Percentiles rank a stretch among this genome's conserved stretches.
Conservation (phyloP, 2,797 vertebrate species). For the Kryptolebias ocellatus region DNA sequence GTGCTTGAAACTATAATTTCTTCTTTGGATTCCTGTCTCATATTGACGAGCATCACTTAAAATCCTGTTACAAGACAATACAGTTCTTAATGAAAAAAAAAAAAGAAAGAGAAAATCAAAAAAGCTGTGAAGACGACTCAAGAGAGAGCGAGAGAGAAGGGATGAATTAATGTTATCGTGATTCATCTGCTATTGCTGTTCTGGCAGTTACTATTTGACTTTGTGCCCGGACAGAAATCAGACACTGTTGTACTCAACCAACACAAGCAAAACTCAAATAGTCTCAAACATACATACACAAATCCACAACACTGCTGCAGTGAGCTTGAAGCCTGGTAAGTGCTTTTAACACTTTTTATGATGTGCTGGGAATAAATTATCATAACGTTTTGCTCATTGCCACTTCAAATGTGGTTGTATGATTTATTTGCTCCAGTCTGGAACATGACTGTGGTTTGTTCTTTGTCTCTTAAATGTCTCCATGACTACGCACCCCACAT, state of each 20-base stretch:
- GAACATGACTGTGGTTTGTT: slow-evolving; percentile 8
- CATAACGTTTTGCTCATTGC: slow-evolving; percentile 49
- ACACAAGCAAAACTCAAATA: slow-evolving; percentile 35
- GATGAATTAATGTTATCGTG: slow-evolving; percentile 42
- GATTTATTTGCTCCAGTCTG: slow-evolving; percentile 21
- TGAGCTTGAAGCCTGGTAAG: slow-evolving; percentile 29
- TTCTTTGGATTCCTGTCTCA: slow-evolving; percentile 26
- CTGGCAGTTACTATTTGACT: slow-evolving; percentile 42
- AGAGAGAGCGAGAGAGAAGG: background rate
- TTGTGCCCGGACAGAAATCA: slow-evolving; percentile 32
- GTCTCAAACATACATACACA: slow-evolving; percentile 3
- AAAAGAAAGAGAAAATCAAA: background rate
- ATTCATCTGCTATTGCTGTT: slow-evolving; percentile 34
- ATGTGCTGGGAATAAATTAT: slow-evolving; percentile 53
- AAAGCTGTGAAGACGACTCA: slow-evolving; percentile 25
- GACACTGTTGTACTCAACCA: slow-evolving; percentile 29
- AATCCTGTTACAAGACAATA: slow-evolving; percentile 25
- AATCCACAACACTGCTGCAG: slow-evolving; percentile 1
- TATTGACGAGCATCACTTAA: slow-evolving; percentile 15
- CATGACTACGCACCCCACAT: slow-evolving; percentile 6
- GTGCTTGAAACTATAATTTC: slow-evolving; percentile 24
- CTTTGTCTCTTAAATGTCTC: slow-evolving; percentile 35
- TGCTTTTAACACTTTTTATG: slow-evolving; percentile 37
- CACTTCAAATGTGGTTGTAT: slow-evolving; percentile 43
- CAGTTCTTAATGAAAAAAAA: slow-evolving; percentile 2